Base-by-base conservation (phyloP, 92 coral and sea anemone species). In the Epizoanthus illoricatus region DNA sequence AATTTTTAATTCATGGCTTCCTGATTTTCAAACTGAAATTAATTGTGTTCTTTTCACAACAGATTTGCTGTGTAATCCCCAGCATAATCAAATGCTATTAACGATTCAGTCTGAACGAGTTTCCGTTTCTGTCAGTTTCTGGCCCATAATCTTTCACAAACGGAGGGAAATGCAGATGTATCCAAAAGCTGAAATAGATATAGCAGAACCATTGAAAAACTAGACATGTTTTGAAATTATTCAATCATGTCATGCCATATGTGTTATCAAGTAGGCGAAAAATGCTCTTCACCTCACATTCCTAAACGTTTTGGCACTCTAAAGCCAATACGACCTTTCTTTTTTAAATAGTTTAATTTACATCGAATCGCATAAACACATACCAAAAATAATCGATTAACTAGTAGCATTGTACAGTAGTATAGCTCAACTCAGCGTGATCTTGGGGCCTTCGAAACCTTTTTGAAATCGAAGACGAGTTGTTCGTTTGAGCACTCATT, bases 141-240 rank as follows among this genome's bases (percentile, higher is more conserved):
- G 12, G 42, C 6, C 58, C 17, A 58, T 61, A 78, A 78, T 78
- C 82, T 78, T 59, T 63, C 9, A 65, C 75, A 70, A 84, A 66
- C 63, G 28, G 49, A 73, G 66, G 74, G 55, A 58, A 80, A 16
- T 75, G 28, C 91, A 88, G 82, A 74, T 88, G 91, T 80, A 80
- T 52, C 9, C 54, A 45, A 62, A 80, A 18, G 85, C 16, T 85
- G 91, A 88, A 85, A 88, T 80, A 79, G 91, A 88, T 88, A 85
- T 73, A 52, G 76, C 91, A 88, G 91, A 80, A 42, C 33, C 69
- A 62, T 65, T 4, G 20, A 68, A 66, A 28, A 68, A 18, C 73
- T 68, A 68, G 71, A 62, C 82, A 64, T 62, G 59, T 76, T 74
- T 76, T 63, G 36, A 76, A 61, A 20, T 60, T 76, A 21, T 76